phyloP scores from a whole-genome alignment of 2,888 invertebrate genomes.

The Thera britannica region DNA sequence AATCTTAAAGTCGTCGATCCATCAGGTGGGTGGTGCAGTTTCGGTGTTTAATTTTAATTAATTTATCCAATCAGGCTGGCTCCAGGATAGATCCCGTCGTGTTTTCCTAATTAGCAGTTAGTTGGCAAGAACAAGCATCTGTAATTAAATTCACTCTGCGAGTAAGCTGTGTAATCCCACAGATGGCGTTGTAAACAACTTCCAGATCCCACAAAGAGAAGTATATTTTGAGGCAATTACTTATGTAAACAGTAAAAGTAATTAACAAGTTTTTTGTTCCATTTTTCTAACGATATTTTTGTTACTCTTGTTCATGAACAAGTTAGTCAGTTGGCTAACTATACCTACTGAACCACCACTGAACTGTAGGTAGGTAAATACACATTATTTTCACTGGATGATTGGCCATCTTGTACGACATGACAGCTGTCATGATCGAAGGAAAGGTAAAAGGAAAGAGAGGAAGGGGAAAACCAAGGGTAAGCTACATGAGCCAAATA shows the following conservation, averaged over 20 bases:
- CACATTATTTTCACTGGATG: no score
- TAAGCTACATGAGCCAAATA: no score
- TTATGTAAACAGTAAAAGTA: constrained; percentile 12
- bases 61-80: neutral
- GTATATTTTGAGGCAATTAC: constrained; percentile 11
- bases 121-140: constrained; percentile 15
- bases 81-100: neutral
- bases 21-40: no score
- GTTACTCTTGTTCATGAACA: no score
- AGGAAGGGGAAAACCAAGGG: no score
- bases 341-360: no score
- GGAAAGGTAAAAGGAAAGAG: no score
- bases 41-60: neutral
- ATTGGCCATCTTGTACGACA: no score
- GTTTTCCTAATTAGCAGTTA: constrained; percentile 20
- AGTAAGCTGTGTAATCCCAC: constrained; percentile 17
- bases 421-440: no score
- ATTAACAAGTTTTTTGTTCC: constrained; percentile 7
- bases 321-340: no score
- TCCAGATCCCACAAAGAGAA: constrained; percentile 11
- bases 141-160: constrained; percentile 23
- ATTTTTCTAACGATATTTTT: neutral
- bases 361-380: no score
- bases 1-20: no score
- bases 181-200: constrained; percentile 16